Base-by-base conservation (phyloP, 30 jellyfish, hydroid and myxozoan genomes). In the Turritopsis dohrnii region DNA sequence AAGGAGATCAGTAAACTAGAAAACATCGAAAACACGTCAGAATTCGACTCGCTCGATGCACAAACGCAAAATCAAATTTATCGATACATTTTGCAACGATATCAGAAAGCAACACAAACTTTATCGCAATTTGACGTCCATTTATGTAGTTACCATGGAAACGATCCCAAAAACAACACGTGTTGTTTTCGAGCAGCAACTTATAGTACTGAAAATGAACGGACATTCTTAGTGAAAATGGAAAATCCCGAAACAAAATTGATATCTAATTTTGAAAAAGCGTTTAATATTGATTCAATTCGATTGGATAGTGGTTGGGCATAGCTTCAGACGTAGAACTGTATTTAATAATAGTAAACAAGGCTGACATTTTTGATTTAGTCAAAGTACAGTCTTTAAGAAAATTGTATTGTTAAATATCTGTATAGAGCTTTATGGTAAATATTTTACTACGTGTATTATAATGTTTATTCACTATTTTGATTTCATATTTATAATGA, bases 181-280 rank as follows among this genome's bases (percentile, higher is more conserved):
- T 77, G 85, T 27, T 77, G 85, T 77, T 77, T 28, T 60, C 3
- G 85, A 60, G 66, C 85, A 0, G 85, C 85, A 30, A 77, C 85
- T 0, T 77, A 77, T 77, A 53, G 27, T 29, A 77, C 85, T 21
- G 85, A 77, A 77, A 60, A 77, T 7, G 71, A 29, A 21, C 85
- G 72, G 4, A 77, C 85, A 29, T 77, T 77, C 53, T 60, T 77
- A 19, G 85, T 77, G 16, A 30, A 77, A 77, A n/a, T 77, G 71
- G 85, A 77, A 77, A 77, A 77, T 29, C 85, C 85, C 7, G 72
- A 77, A 77, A 60, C 17, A 18, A 77, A 29, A 30, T 27, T 77
- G 29, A 75, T 1, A 8, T 52, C 28, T 8, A 22, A n/a, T n/a
- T 75, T 26, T 71, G 28, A 31, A n/a, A 31, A 75, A 17, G 83